Evolutionary conservation across 2,113 vertebrate genomes (phyloP).

Genomic region (Theropithecus gelada): DNA sequence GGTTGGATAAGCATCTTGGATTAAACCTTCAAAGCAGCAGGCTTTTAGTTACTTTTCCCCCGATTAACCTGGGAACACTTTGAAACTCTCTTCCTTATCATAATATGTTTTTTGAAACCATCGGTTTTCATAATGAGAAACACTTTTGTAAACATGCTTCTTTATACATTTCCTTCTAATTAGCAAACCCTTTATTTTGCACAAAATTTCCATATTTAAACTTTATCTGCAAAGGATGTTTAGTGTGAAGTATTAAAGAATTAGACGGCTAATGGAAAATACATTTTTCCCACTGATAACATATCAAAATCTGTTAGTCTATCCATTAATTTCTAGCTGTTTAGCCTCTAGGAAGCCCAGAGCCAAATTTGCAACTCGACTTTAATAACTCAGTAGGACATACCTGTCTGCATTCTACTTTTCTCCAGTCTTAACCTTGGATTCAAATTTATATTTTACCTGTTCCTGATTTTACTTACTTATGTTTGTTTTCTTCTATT

Average conservation of each 20-base stretch:
- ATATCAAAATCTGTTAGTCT: slow-evolving; percentile 59
- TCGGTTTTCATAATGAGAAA: slow-evolving; percentile 32
- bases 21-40: slow-evolving; percentile 69
- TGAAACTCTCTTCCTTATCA: slow-evolving; percentile 58
- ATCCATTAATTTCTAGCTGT: slow-evolving; percentile 70
- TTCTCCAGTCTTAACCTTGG: background rate
- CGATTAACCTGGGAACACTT: slow-evolving; percentile 58
- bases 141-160: slow-evolving; percentile 25
- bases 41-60: slow-evolving; percentile 49
- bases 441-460: slow-evolving; percentile 31
- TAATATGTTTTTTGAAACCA: slow-evolving; percentile 37
- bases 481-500: background rate
- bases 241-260: slow-evolving; percentile 62
- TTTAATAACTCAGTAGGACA: slow-evolving; percentile 41
- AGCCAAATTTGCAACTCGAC: slow-evolving; percentile 11
- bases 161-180: slow-evolving; percentile 53
- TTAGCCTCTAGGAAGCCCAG: slow-evolving; percentile 58
- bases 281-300: slow-evolving; percentile 67
- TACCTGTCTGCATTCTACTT: background rate
- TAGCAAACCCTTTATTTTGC: slow-evolving; percentile 58
- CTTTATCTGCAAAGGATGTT: slow-evolving; percentile 63
- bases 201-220: slow-evolving; percentile 52
- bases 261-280: slow-evolving; percentile 60
- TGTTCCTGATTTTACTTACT: slow-evolving; percentile 26
- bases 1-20: slow-evolving; percentile 67